These are phyloP conservation scores for Montipora efflorescens DNA, from an alignment of 64 coral and sea anemone species.

Conservation along the genomic window DNA sequence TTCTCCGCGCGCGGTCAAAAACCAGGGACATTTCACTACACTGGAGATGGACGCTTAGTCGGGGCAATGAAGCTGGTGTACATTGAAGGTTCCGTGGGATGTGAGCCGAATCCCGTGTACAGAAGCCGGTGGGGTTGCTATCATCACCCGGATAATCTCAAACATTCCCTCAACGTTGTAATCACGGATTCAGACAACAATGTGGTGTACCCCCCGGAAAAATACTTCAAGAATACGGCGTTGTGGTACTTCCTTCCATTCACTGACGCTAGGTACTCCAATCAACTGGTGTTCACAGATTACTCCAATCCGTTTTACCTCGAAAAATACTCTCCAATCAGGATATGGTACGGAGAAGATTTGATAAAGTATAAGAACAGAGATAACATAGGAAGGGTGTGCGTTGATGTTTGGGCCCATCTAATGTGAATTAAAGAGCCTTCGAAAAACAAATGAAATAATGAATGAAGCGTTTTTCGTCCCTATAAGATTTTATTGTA, in stretches of 20 bases:
- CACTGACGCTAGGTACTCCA: conserved; percentile 12
- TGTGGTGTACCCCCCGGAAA: conserved; percentile 69
- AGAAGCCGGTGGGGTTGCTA: conserved; percentile 86
- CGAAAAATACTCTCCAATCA: background rate
- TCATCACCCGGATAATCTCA: background rate
- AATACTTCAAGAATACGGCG: conserved; percentile 49
- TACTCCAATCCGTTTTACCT: conserved; percentile 55
- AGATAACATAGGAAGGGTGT: conserved; percentile 60
- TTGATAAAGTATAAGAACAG: background rate
- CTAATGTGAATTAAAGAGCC: background rate
- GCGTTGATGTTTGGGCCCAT: conserved; percentile 62
- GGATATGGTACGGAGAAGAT: conserved; percentile 72
- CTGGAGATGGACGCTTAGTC: conserved; percentile 41
- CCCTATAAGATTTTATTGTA: too few relatives aligned
- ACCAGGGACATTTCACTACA: conserved; percentile 51
- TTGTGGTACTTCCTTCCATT: conserved; percentile 56
- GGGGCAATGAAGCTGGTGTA: conserved; percentile 86
- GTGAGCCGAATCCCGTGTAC: conserved; percentile 51
- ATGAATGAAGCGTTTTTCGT: too few relatives aligned
- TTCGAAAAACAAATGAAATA: too few relatives aligned
- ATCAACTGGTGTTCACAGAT: conserved; percentile 64
- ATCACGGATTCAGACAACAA: conserved; percentile 77
- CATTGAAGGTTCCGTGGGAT: conserved; percentile 67
- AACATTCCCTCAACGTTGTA: conserved; percentile 76
- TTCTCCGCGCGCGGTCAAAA: conserved; percentile 63